Evolutionary conservation across 2,797 vertebrate genomes (phyloP).

Genomic region (Rhynchotus rufescens): DNA sequence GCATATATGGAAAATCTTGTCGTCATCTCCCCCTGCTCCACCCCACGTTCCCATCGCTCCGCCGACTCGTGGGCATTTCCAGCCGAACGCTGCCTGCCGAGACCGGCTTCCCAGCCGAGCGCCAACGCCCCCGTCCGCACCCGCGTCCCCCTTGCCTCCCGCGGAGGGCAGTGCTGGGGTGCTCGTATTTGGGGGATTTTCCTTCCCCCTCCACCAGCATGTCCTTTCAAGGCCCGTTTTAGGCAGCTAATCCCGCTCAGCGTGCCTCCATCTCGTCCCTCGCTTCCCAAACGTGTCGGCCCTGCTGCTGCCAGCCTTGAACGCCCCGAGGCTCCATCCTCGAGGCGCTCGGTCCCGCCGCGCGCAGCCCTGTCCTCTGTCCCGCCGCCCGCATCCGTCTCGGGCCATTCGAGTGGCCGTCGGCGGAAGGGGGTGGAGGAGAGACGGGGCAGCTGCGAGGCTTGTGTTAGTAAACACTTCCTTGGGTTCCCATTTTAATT

Average conservation of each 20-base stretch:
- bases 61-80: conserved; percentile 46
- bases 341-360: background rate
- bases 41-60: conserved; percentile 9
- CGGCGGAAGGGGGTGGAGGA: conserved; percentile 65
- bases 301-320: background rate
- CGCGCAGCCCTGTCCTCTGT: background rate
- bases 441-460: conserved; percentile 89
- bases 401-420: background rate
- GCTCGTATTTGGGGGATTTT: background rate
- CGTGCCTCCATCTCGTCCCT: conserved; percentile 1
- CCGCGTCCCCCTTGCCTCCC: background rate
- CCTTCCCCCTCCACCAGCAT: background rate
- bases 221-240: conserved; percentile 14
- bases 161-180: background rate
- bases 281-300: conserved; percentile 17
- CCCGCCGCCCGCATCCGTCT: background rate
- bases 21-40: conserved; percentile 59
- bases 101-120: conserved; percentile 42
- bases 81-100: background rate
- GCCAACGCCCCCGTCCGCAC: conserved; percentile 9
- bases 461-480: conserved; percentile 92
- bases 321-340: background rate
- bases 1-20: conserved; percentile 63
- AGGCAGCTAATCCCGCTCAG: conserved; percentile 26
- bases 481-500: conserved; percentile 88